phyloP scores from a whole-genome alignment of 2,113 vertebrate species.

The Rhynchopsitta pachyrhyncha region DNA sequence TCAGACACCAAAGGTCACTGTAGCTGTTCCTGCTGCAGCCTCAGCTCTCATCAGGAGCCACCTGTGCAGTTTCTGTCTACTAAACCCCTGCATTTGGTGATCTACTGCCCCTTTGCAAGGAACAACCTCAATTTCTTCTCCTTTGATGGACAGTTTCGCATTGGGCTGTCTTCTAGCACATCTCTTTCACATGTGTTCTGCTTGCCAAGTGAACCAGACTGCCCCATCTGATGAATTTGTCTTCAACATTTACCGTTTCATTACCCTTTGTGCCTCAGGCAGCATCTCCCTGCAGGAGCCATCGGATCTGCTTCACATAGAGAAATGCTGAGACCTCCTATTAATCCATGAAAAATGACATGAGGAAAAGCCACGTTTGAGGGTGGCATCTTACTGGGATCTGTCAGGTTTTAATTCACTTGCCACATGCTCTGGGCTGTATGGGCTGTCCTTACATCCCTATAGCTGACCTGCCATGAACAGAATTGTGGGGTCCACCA shows the following conservation, averaged over 20 bases:
- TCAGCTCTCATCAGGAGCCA: not conserved
- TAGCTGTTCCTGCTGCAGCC: not conserved
- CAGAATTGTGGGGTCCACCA: not conserved
- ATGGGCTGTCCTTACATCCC: not conserved
- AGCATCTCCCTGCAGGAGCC: not conserved
- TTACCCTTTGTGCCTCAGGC: slow-evolving; percentile 17
- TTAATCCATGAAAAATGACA: not conserved
- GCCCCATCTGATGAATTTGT: slow-evolving; percentile 13
- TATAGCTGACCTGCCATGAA: not conserved
- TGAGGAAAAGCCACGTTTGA: not conserved
- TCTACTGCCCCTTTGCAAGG: not conserved
- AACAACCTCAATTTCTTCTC: not conserved
- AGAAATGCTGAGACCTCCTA: not conserved
- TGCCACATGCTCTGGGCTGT: not conserved
- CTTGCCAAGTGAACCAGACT: slow-evolving; percentile 29
- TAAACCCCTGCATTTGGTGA: not conserved
- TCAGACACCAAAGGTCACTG: not conserved
- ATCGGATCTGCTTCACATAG: not conserved
- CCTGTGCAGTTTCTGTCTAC: not conserved
- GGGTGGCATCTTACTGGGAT: not conserved
- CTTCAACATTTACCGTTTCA: not conserved
- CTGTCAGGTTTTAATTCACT: not conserved
- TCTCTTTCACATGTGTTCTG: not conserved
- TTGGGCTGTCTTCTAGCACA: not conserved
- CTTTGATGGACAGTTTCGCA: not conserved